phyloP scores from a whole-genome alignment of 2,888 invertebrate species.

The Clusia tigrina region DNA sequence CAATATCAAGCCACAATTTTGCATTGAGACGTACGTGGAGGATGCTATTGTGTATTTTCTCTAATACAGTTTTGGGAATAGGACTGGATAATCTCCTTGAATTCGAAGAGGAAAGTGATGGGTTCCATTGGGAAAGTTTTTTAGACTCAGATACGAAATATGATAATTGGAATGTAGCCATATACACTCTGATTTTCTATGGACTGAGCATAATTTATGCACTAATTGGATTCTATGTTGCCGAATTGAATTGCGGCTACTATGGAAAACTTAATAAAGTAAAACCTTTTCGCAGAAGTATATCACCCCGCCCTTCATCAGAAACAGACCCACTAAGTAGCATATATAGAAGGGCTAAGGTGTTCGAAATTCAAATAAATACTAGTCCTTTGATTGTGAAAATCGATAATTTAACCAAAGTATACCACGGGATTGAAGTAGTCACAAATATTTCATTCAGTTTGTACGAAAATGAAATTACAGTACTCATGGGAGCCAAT shows the following conservation, averaged over 20 bases:
- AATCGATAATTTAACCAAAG: slow-evolving; percentile 67
- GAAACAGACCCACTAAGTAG: not conserved
- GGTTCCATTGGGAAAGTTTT: not conserved
- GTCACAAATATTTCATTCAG: slow-evolving; percentile 76
- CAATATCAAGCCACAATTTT: not conserved
- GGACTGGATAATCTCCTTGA: not conserved
- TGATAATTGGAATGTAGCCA: not conserved
- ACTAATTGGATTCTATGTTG: not conserved
- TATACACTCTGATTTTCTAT: not conserved
- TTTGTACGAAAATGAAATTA: slow-evolving; percentile 73
- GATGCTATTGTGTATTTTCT: not conserved
- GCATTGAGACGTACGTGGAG: too few relatives aligned
- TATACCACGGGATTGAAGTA: slow-evolving; percentile 74
- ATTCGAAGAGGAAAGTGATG: not conserved
- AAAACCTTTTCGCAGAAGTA: too few relatives aligned
- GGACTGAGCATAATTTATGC: not conserved
- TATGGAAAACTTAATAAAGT: too few relatives aligned
- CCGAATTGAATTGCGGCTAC: not conserved
- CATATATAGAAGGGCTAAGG: slow-evolving; percentile 51
- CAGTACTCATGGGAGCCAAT: slow-evolving; percentile 76
- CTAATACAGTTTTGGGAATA: not conserved
- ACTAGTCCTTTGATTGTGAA: slow-evolving; percentile 62
- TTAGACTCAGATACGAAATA: not conserved
- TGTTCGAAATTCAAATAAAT: slow-evolving; percentile 66
- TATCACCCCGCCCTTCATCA: too few relatives aligned